Evolutionary conservation across 2,888 invertebrate genomes (phyloP).

Genomic region (Leptinotarsa juncta): DNA sequence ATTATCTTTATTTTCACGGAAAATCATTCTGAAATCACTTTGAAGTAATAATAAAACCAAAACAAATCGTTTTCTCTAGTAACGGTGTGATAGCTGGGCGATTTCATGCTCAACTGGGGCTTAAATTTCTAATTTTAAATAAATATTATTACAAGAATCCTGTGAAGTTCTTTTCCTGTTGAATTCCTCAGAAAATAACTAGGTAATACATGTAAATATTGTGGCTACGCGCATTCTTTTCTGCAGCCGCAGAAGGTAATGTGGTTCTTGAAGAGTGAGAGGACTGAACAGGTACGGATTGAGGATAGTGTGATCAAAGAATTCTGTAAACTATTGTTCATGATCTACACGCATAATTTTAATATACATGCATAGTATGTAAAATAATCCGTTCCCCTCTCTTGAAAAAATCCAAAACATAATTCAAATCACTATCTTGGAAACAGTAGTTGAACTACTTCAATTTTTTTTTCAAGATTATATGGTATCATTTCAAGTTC

Average conservation of each 20-base stretch:
- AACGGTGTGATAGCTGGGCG: slow-evolving; percentile 20
- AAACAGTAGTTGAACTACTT: too few relatives aligned
- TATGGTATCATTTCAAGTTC: too few relatives aligned
- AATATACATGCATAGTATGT: too few relatives aligned
- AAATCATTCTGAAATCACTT: not conserved
- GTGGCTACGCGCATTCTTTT: slow-evolving; percentile 5
- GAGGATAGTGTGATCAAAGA: too few relatives aligned
- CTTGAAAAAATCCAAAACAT: too few relatives aligned
- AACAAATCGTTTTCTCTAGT: not conserved
- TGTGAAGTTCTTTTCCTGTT: slow-evolving; percentile 21
- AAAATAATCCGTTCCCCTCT: too few relatives aligned
- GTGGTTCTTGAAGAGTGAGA: not conserved
- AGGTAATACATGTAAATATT: slow-evolving; percentile 23
- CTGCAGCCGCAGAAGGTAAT: not conserved
- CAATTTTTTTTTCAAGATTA: too few relatives aligned
- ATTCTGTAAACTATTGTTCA: too few relatives aligned
- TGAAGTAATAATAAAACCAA: not conserved
- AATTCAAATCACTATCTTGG: too few relatives aligned
- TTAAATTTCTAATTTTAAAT: slow-evolving; percentile 33
- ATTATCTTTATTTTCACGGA: not conserved
- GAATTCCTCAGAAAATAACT: slow-evolving; percentile 26
- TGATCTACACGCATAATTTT: too few relatives aligned
- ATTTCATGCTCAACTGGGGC: slow-evolving; percentile 26
- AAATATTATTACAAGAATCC: slow-evolving; percentile 26
- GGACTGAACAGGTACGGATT: not conserved